Base-by-base conservation (phyloP, 1,140 invertebrate species). In the Eueides isabella region DNA sequence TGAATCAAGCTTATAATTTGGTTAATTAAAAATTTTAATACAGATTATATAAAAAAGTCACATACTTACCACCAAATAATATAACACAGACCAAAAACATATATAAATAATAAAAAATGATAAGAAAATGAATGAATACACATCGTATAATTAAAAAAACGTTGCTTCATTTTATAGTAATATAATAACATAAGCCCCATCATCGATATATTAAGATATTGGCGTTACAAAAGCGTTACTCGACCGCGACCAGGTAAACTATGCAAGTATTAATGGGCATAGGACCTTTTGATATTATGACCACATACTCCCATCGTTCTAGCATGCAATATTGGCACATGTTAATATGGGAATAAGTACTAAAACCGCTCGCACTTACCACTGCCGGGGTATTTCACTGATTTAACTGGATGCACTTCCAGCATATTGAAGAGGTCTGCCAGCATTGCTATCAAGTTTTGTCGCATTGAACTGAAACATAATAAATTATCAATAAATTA, bases 341-440 rank as follows among this genome's bases (percentile, higher is more conserved):
- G 30, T 63, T 70, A 68, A 33, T 16, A 67, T 33, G 71, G 29
- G 35, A 48, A 74, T 66, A 66, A 62, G 16, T 26, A 28, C 19
- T 5, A 72, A 61, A 44, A 9, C 41, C 26, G 76, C 55, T 35
- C 26, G 29, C 71, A 91, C 88, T 90, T 87, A 94, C 91, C 94
- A 72, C 79, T 89, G 80, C 96, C 96, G 2, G 97, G 97, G 85
- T 97, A 96, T 81, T 96, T 95, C 61, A 98, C 97, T 89, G 97
- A 97, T 87, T 97, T 97, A 11, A 97, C 97, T 6, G 97, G 97
- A 94, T 98, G 97, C 72, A 99, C 97, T 94, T 99, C 99, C 86
- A 99, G 95, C 74, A 98, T 95, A 88, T 98, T 98, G 90, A 99
- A 99, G 76, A 99, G 95, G 91, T 99, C 98, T 70, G 98, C 98